Evolutionary conservation across 2,797 vertebrate genomes (phyloP).

Genomic region (Hydrocynus forskahlii): DNA sequence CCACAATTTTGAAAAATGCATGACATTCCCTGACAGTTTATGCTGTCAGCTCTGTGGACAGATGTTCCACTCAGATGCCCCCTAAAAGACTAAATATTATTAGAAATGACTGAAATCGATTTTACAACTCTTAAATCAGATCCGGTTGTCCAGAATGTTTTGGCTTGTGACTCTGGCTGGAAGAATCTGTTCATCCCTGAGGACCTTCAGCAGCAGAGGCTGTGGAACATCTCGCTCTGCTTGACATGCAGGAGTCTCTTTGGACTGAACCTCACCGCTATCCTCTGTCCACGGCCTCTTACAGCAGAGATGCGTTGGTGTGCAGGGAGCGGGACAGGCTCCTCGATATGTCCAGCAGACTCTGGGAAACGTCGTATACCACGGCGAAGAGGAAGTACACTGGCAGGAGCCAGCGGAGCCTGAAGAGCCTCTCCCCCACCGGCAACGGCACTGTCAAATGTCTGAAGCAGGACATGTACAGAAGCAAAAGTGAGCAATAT

Average conservation of each 20-base stretch:
- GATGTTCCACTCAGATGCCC: too few relatives aligned
- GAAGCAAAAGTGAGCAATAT: too few relatives aligned
- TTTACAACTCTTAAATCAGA: background rate
- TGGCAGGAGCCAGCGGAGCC: constrained; percentile 74
- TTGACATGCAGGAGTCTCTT: constrained; percentile 23
- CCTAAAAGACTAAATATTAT: background rate
- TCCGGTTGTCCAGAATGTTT: background rate
- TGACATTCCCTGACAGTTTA: too few relatives aligned
- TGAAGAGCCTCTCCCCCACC: constrained; percentile 65
- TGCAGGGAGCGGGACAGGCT: constrained; percentile 52
- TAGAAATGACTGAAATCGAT: background rate
- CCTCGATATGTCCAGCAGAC: constrained; percentile 64
- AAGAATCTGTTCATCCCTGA: constrained; percentile 21
- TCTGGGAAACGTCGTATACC: constrained; percentile 72
- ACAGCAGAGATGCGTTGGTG: constrained; percentile 54
- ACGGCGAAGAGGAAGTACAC: constrained; percentile 80
- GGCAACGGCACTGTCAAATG: constrained; percentile 68
- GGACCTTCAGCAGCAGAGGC: constrained; percentile 11
- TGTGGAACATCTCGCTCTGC: constrained; percentile 12
- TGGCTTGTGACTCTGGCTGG: constrained; percentile 1
- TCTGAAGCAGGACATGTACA: constrained; percentile 51
- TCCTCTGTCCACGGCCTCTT: constrained; percentile 9
- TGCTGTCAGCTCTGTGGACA: too few relatives aligned
- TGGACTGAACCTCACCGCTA: background rate
- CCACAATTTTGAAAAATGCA: too few relatives aligned